Evolutionary conservation across 2,113 vertebrate genomes (phyloP).

Genomic region (Thunnus thynnus): DNA sequence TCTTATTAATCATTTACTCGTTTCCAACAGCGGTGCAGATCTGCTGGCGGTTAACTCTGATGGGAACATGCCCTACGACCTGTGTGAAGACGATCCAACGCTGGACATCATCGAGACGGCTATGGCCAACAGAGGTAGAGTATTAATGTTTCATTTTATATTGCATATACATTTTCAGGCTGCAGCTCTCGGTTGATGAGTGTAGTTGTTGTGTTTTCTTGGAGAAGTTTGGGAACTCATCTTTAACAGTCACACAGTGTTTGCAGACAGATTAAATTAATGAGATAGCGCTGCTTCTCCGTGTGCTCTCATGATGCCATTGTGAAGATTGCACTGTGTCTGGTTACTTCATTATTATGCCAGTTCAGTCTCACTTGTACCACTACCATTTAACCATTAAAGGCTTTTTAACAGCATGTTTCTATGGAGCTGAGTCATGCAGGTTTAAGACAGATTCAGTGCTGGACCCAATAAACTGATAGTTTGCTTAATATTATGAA

Average conservation of each 20-base stretch:
- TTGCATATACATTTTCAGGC: neutral
- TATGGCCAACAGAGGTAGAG: constrained; percentile 96
- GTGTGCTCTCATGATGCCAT: neutral
- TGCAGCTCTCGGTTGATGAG: neutral
- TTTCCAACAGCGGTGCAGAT: constrained; percentile 90
- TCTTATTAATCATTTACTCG: constrained; percentile 28
- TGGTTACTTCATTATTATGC: neutral
- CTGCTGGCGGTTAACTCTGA: constrained; percentile 96
- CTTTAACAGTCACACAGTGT: neutral
- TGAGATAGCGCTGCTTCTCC: neutral
- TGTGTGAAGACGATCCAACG: constrained; percentile 97
- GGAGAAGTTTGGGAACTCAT: neutral
- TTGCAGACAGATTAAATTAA: constrained; percentile 23
- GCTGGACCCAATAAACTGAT: too few species aligned
- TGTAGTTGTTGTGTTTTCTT: neutral
- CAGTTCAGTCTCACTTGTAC: neutral
- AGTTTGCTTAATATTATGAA: too few species aligned
- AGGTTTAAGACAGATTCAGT: neutral
- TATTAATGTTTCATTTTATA: neutral
- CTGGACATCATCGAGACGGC: constrained; percentile 98
- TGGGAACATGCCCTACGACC: constrained; percentile 98
- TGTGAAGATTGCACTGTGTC: neutral
- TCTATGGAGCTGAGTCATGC: neutral
- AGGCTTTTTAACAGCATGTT: neutral
- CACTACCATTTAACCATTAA: neutral